These are phyloP conservation scores for Lamellibrachia satsuma DNA, from an alignment of 2,888 invertebrate genomes.

Conservation along the genomic window DNA sequence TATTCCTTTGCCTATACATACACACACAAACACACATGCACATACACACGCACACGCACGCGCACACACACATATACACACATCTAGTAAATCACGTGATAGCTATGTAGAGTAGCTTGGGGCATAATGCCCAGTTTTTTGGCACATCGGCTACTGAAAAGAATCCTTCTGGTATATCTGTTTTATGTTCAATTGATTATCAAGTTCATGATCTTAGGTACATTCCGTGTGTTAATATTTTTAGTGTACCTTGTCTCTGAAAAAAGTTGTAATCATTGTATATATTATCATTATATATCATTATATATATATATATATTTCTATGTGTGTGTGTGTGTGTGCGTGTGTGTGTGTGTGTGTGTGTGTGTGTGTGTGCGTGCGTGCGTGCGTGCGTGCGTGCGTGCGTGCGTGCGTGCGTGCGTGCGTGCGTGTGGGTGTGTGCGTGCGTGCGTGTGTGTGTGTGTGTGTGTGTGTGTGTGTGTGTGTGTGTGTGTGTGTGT, in stretches of 20 bases:
- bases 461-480: background rate
- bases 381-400: background rate
- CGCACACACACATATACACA: too few relatives aligned
- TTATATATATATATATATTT: background rate
- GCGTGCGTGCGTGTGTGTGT: background rate
- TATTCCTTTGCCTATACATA: background rate
- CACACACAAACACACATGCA: too few relatives aligned
- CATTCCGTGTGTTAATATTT: too few relatives aligned
- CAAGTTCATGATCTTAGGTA: too few relatives aligned
- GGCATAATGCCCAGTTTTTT: too few relatives aligned
- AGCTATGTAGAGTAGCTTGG: too few relatives aligned
- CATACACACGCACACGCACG: too few relatives aligned
- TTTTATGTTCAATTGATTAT: too few relatives aligned
- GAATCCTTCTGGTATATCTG: too few relatives aligned
- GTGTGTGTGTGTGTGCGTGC: background rate
- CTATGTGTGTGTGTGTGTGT: background rate
- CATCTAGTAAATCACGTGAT: too few relatives aligned
- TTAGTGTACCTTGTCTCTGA: too few relatives aligned
- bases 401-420: background rate
- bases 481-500: background rate
- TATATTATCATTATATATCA: background rate
- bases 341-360: background rate
- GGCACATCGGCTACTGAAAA: too few relatives aligned
- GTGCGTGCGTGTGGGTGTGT: background rate
- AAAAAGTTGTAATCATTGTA: background rate